phyloP scores from a whole-genome alignment of 1,140 invertebrate genomes.

The Anagrus nilaparvatae region DNA sequence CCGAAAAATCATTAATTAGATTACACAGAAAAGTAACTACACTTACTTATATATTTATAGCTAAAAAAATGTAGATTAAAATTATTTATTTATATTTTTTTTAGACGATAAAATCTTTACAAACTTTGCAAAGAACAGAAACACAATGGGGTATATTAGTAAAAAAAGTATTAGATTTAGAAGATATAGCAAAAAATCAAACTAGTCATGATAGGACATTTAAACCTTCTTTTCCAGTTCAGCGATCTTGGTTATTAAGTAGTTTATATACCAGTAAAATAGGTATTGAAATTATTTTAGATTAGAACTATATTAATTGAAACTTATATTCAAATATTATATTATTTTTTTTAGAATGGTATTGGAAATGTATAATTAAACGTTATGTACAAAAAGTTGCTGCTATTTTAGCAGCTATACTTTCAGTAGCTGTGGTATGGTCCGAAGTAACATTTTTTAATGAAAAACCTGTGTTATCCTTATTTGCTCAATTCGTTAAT shows the following conservation, averaged over 20 bases:
- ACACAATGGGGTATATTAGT: constrained; percentile 87
- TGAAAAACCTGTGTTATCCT: constrained; percentile 77
- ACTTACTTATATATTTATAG: not conserved
- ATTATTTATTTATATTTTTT: constrained; percentile 17
- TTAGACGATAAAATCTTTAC: constrained; percentile 76
- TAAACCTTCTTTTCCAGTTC: constrained; percentile 61
- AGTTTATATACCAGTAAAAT: constrained; percentile 56
- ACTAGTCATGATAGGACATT: constrained; percentile 65
- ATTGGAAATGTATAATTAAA: constrained; percentile 80
- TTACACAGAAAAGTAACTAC: constrained; percentile 59
- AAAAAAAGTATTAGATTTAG: constrained; percentile 67
- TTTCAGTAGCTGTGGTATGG: constrained; percentile 92
- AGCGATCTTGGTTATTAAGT: constrained; percentile 44
- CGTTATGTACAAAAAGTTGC: constrained; percentile 63
- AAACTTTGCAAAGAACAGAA: constrained; percentile 80
- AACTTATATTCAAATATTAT: constrained; percentile 4
- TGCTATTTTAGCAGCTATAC: constrained; percentile 61
- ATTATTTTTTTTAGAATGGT: constrained; percentile 69
- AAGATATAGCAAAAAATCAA: constrained; percentile 79
- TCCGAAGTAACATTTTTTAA: constrained; percentile 98
- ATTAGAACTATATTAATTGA: not conserved
- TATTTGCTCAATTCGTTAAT: constrained; percentile 90
- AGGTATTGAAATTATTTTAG: constrained; percentile 39
- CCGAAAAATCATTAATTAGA: constrained; percentile 70
- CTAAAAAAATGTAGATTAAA: not conserved